Base-by-base conservation (phyloP, 2,113 vertebrate species). In the Paramormyrops kingsleyae region DNA sequence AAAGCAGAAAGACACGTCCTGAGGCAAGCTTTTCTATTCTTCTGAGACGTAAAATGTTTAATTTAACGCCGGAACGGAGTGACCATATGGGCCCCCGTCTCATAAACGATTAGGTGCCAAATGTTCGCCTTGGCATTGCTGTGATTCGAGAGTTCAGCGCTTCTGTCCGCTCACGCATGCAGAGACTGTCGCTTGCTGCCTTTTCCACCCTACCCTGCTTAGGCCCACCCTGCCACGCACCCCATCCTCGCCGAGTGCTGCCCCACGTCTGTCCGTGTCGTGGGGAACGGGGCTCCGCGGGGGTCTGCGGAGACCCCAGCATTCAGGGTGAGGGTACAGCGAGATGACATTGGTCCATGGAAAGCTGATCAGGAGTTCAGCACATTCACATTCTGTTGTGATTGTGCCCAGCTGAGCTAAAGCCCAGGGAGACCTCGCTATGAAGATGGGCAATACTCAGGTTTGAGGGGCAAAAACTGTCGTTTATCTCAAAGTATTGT, bases 21-120 rank as follows among this genome's bases (percentile, higher is more conserved):
- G 39, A 59, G 39, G 50, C 24, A 31, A 5, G n/a, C 27, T 52
- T 42, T 10, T 52, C 84, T 12, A 6, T 74, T 12, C 85, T 74
- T 42, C 85, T 74, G 19, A 19, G 77, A 77, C 62, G 62, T 85
- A 85, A 62, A 56, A 90, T 90, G 59, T 90, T 90, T 90, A 87
- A 90, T 90, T 90, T 90, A 53, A 49, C 89, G 24, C 44, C 31
- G 50, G 53, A 87, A 59, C 83, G 39, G 31, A 49, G 83, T 66
- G n/a, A 52, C 83, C 89, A 87, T 90, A 90, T 90, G 89, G 83
- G 83, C 46, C n/a, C 44, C 59, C 17, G 8, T 47, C 83, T 66
- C 46, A 74, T 87, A 35, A 74, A 87, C 86, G 46, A 90, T 74
- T 74, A 89, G 77, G 5, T 35, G 39, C 77, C 80, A 89, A 89